Evolutionary conservation across 2,888 invertebrate species (phyloP).

Genomic region (Andrena hattorfiana): DNA sequence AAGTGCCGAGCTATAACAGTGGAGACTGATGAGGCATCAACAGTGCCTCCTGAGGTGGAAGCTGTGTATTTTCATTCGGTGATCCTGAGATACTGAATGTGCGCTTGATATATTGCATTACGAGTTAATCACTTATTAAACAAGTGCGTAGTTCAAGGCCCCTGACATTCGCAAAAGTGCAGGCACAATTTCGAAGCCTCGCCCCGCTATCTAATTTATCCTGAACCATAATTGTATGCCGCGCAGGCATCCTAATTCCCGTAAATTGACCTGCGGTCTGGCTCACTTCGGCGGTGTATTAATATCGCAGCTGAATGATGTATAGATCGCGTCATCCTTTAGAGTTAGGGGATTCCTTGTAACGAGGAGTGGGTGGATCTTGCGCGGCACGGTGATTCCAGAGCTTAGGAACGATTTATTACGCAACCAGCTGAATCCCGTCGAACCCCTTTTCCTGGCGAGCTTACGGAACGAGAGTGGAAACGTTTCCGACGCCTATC

Average conservation of each 20-base stretch:
- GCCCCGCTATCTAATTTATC: constrained; percentile 17
- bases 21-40: too few species aligned
- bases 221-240: constrained; percentile 15
- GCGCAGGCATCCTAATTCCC: constrained; percentile 27
- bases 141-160: neutral
- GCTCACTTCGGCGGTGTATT: constrained; percentile 34
- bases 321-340: constrained; percentile 18
- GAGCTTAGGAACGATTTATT: constrained; percentile 60
- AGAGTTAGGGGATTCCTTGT: constrained; percentile 20
- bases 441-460: constrained; percentile 12
- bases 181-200: neutral
- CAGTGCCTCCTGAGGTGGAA: too few species aligned
- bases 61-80: too few species aligned
- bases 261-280: constrained; percentile 49
- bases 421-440: constrained; percentile 38
- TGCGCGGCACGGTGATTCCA: constrained; percentile 30
- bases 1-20: too few species aligned
- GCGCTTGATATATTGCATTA: neutral
- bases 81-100: neutral
- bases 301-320: constrained; percentile 35
- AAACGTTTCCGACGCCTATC: constrained; percentile 16
- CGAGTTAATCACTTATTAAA: neutral
- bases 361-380: constrained; percentile 13
- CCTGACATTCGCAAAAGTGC: constrained; percentile 34
- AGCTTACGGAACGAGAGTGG: constrained; percentile 12